phyloP scores from a whole-genome alignment of 2,113 vertebrate species.

The Pavo muticus region DNA sequence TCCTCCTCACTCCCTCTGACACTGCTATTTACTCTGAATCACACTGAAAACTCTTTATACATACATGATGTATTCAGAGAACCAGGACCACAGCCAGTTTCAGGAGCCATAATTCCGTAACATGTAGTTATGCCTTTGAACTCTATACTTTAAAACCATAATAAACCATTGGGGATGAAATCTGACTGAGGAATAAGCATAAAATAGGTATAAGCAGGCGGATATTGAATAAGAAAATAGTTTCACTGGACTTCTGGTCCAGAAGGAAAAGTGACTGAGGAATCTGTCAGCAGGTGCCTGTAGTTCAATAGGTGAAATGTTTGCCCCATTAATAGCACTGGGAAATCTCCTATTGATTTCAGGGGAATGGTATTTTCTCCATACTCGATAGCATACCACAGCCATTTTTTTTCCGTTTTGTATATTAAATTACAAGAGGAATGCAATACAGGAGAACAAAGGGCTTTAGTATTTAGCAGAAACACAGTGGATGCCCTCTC shows the following conservation, averaged over 20 bases:
- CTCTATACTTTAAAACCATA: not conserved
- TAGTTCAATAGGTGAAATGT: not conserved
- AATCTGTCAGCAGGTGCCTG: not conserved
- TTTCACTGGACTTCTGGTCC: not conserved
- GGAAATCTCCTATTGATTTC: not conserved
- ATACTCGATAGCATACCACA: not conserved
- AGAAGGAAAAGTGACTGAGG: not conserved
- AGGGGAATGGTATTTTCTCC: not conserved
- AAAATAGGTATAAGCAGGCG: not conserved
- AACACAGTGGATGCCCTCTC: not conserved
- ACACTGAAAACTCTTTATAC: not conserved
- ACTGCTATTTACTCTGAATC: slow-evolving; percentile 23
- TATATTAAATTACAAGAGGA: not conserved
- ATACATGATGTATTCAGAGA: not conserved
- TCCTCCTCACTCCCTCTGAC: slow-evolving; percentile 31
- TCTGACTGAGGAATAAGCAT: not conserved
- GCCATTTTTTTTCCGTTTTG: not conserved
- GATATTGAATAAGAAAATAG: not conserved
- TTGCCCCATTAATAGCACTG: not conserved
- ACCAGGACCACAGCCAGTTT: not conserved
- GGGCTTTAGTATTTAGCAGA: not conserved
- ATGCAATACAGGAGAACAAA: not conserved
- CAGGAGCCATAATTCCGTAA: slow-evolving; percentile 4
- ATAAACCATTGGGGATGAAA: not conserved
- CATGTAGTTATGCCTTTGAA: not conserved